Conservation (phyloP, 2,113 vertebrate genomes). For the Neodon shergylaensis region DNA sequence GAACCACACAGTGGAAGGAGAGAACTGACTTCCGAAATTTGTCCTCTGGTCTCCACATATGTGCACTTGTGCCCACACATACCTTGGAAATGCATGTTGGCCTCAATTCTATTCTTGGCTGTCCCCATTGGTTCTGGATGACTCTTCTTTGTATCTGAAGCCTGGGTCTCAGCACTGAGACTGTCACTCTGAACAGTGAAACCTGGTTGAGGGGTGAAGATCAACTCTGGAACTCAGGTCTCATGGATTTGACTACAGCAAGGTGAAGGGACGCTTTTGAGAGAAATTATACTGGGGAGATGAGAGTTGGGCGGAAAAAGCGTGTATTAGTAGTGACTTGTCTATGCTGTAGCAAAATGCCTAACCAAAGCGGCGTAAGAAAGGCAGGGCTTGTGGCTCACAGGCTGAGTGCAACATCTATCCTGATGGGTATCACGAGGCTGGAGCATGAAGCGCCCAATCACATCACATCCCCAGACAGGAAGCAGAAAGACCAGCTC, state of each 20-base stretch:
- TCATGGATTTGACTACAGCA: not conserved
- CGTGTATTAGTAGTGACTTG: not conserved
- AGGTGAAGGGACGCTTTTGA: not conserved
- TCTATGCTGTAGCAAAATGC: not conserved
- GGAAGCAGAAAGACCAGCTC: not conserved
- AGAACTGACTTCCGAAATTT: not conserved
- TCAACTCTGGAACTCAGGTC: not conserved
- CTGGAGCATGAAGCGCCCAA: not conserved
- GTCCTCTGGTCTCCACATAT: not conserved
- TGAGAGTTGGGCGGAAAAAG: not conserved
- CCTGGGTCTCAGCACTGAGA: not conserved
- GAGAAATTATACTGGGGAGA: not conserved
- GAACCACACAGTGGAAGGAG: not conserved
- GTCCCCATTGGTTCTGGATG: not conserved
- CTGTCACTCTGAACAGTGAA: not conserved
- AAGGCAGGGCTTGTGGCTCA: not conserved
- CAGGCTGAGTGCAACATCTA: not conserved
- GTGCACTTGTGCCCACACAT: not conserved
- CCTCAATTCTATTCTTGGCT: not conserved
- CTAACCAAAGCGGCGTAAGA: not conserved
- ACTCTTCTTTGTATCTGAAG: not conserved
- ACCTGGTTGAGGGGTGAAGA: not conserved
- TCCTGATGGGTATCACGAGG: not conserved
- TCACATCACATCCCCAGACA: no score
- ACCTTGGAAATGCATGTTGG: not conserved